Conservation (phyloP, 2,888 invertebrate species). For the Lasioglossum villosulum region DNA sequence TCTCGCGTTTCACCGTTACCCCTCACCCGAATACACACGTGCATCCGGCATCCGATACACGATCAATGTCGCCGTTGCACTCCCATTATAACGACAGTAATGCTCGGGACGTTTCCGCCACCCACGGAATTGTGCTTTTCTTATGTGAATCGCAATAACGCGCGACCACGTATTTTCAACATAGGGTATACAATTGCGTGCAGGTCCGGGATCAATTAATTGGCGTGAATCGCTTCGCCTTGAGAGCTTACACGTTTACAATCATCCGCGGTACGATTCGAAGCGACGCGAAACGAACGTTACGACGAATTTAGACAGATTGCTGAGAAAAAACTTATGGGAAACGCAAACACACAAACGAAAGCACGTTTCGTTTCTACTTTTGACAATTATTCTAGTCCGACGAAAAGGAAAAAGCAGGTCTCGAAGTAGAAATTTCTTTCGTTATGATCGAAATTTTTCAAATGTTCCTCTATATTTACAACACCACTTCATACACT, state of each 20-base stretch:
- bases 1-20: background rate
- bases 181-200: background rate
- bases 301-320: background rate
- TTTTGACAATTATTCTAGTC: conserved; percentile 15
- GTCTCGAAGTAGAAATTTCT: conserved; percentile 43
- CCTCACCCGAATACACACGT: too few relatives aligned
- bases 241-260: conserved; percentile 27
- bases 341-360: background rate
- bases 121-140: background rate
- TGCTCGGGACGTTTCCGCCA: background rate
- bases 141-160: background rate
- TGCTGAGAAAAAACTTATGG: background rate
- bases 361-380: conserved; percentile 4
- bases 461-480: conserved; percentile 15
- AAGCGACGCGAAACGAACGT: background rate
- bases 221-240: background rate
- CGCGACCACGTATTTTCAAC: background rate
- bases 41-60: background rate
- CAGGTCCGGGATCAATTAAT: background rate
- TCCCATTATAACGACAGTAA: background rate
- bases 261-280: conserved; percentile 31
- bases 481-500: background rate
- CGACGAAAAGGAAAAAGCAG: conserved; percentile 38
- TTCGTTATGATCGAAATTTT: conserved; percentile 15
- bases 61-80: conserved; percentile 17